Conservation (phyloP, 2,888 invertebrate species). For the Panorpa germanica region DNA sequence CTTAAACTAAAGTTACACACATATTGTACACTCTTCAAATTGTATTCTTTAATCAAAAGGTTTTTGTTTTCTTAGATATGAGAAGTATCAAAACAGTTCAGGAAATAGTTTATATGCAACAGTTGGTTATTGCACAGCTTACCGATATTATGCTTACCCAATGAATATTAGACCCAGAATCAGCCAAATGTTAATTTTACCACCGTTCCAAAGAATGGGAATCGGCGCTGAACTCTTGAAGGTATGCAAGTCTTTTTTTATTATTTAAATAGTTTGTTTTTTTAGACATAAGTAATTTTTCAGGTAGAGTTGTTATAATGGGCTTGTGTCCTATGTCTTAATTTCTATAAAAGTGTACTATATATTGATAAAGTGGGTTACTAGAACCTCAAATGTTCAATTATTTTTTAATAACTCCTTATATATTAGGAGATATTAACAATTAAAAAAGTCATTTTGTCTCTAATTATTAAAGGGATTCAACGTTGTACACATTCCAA, state of each 20-base stretch:
- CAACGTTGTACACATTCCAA: too few species aligned
- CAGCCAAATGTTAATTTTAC: constrained; percentile 80
- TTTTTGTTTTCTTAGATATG: constrained; percentile 32
- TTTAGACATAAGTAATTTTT: too few species aligned
- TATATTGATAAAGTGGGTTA: too few species aligned
- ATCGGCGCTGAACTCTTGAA: constrained; percentile 53
- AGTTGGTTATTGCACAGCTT: constrained; percentile 79
- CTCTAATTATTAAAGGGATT: too few species aligned
- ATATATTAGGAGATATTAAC: too few species aligned
- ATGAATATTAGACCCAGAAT: constrained; percentile 71
- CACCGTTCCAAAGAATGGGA: constrained; percentile 77
- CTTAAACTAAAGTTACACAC: background rate
- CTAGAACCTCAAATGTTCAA: too few species aligned
- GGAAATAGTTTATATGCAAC: constrained; percentile 47
- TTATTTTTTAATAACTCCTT: too few species aligned
- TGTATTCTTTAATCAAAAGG: background rate
- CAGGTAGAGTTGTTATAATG: too few species aligned
- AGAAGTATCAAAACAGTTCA: constrained; percentile 40
- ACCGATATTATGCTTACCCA: constrained; percentile 90
- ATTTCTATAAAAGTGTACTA: too few species aligned
- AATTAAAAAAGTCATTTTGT: too few species aligned
- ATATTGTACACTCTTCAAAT: background rate
- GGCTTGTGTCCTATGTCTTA: too few species aligned
- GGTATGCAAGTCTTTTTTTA: background rate
- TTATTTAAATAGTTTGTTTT: too few species aligned